Percentiles rank a stretch among this genome's conserved stretches.
Evolutionary conservation across 2,888 invertebrate genomes (phyloP).

Genomic region (Dasypogon diadema): DNA sequence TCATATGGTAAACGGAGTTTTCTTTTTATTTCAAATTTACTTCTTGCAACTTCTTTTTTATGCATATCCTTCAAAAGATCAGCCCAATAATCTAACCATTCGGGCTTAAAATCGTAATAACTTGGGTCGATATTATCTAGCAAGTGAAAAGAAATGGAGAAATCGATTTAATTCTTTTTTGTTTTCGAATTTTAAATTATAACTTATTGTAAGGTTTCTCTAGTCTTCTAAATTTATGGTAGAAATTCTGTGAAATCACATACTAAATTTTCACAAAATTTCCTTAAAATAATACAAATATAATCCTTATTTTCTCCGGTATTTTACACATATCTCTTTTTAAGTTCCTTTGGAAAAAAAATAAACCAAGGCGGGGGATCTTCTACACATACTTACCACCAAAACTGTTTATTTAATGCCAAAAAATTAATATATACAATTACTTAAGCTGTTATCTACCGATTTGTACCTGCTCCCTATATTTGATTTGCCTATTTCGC

Average conservation of each 20-base stretch:
- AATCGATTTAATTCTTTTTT: constrained; percentile 32
- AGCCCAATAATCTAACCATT: constrained; percentile 54
- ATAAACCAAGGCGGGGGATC: constrained; percentile 27
- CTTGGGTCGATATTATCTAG: constrained; percentile 54
- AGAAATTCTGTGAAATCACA: constrained; percentile 6
- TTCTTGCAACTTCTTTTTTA: constrained; percentile 49
- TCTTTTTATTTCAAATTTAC: constrained; percentile 52
- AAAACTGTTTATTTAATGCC: no score
- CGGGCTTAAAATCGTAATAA: constrained; percentile 54
- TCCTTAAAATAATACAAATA: neutral
- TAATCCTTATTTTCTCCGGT: neutral
- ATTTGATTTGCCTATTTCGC: no score
- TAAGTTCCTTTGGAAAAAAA: neutral
- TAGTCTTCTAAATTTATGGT: neutral
- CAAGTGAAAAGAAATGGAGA: constrained; percentile 49
- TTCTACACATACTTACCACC: neutral
- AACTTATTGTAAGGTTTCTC: constrained; percentile 11
- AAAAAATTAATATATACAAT: no score
- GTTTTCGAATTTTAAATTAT: constrained; percentile 4
- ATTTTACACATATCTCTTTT: neutral
- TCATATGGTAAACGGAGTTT: constrained; percentile 52
- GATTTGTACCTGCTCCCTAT: no score
- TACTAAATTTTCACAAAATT: constrained; percentile 43
- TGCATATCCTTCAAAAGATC: constrained; percentile 49
- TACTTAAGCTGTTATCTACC: no score